Conservation (phyloP, 2,113 vertebrate genomes). For the Megalops atlanticus region DNA sequence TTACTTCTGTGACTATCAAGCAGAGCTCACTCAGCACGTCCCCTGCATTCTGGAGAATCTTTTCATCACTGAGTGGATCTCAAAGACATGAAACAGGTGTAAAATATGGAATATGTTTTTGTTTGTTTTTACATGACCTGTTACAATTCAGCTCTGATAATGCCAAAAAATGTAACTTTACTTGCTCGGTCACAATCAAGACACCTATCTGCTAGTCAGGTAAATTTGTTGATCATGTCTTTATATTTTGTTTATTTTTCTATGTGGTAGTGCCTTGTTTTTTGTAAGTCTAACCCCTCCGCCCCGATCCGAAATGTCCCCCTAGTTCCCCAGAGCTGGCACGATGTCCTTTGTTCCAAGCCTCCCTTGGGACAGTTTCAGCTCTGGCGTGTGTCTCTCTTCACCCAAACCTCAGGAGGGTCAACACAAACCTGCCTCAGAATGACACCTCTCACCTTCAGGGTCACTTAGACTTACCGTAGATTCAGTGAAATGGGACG, state of each 20-base stretch:
- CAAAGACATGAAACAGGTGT: conserved; percentile 39
- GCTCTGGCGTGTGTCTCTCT: neutral
- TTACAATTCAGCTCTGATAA: conserved; percentile 23
- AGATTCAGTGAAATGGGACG: conserved; percentile 7
- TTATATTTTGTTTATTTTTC: conserved; percentile 23
- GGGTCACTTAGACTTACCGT: conserved; percentile 42
- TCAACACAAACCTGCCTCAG: conserved; percentile 51
- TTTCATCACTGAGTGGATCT: conserved; percentile 65
- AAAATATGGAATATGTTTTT: conserved; percentile 30
- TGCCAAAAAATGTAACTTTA: neutral
- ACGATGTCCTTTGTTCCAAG: neutral
- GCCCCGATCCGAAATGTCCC: neutral
- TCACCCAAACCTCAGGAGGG: conserved; percentile 52
- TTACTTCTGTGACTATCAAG: neutral
- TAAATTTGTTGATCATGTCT: conserved; percentile 40
- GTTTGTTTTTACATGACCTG: conserved; percentile 40
- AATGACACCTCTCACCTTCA: conserved; percentile 34
- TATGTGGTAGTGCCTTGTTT: conserved; percentile 32
- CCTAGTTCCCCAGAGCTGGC: conserved; percentile 1
- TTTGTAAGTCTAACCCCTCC: conserved; percentile 10
- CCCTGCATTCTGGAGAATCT: conserved; percentile 34
- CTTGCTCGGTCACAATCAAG: conserved; percentile 14
- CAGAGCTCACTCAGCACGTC: neutral
- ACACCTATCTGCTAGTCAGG: conserved; percentile 58
- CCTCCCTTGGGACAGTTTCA: neutral